Conservation (phyloP, 1,140 invertebrate species). For the Druon quercuslanigerum region DNA sequence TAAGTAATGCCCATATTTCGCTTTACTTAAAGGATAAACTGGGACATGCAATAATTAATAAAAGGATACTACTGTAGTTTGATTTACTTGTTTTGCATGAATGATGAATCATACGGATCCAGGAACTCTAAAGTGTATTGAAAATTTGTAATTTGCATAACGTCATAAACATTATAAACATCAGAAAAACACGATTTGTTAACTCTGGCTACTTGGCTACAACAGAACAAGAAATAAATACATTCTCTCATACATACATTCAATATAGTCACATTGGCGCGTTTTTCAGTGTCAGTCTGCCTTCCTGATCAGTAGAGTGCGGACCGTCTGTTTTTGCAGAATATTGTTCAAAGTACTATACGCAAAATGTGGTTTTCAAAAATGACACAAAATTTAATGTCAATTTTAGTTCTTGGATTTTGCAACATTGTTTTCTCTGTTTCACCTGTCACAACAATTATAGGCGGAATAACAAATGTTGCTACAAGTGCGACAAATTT, state of each 20-base stretch:
- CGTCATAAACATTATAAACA: too few species aligned
- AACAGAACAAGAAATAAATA: background rate
- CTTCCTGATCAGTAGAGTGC: constrained; percentile 55
- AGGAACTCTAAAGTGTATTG: too few species aligned
- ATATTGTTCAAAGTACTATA: constrained; percentile 40
- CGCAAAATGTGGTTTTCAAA: constrained; percentile 40
- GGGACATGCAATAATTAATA: too few species aligned
- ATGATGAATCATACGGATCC: too few species aligned
- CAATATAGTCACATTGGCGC: constrained; percentile 7
- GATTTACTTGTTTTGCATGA: too few species aligned
- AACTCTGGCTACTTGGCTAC: too few species aligned
- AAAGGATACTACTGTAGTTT: too few species aligned
- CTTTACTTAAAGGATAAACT: too few species aligned
- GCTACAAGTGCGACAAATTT: constrained; percentile 65
- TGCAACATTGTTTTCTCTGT: constrained; percentile 44
- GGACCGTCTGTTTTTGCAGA: constrained; percentile 40
- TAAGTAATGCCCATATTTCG: too few species aligned
- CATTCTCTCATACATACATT: constrained; percentile 1
- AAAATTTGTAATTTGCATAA: too few species aligned
- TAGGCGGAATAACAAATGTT: constrained; percentile 65
- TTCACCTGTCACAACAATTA: constrained; percentile 53
- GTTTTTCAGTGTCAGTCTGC: constrained; percentile 61
- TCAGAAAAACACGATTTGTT: too few species aligned
- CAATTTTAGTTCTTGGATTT: constrained; percentile 45
- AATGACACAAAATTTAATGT: constrained; percentile 37